These are phyloP conservation scores for Xiphias gladius DNA, from an alignment of 2,113 vertebrate genomes.

Conservation along the genomic window DNA sequence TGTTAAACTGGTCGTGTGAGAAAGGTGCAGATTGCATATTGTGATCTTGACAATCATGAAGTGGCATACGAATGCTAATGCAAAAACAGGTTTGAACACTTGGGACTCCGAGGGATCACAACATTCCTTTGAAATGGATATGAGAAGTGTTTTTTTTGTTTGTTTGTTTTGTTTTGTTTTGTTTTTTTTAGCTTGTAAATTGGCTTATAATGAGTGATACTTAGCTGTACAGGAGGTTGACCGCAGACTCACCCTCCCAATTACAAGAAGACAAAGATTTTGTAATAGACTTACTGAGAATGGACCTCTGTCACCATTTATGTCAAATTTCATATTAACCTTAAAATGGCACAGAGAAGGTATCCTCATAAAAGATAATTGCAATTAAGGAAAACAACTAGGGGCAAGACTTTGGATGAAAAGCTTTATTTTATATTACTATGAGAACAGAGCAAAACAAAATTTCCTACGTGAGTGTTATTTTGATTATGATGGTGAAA, in stretches of 20 bases:
- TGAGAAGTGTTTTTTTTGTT: slow-evolving; percentile 24
- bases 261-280: slow-evolving; percentile 41
- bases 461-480: neutral
- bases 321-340: slow-evolving; percentile 20
- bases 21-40: slow-evolving; percentile 24
- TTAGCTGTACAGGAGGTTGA: neutral
- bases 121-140: slow-evolving; percentile 28
- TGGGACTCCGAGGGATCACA: slow-evolving; percentile 12
- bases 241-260: slow-evolving; percentile 22
- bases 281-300: slow-evolving; percentile 12
- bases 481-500: neutral
- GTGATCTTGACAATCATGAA: slow-evolving; percentile 23
- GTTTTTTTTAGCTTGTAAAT: slow-evolving; percentile 33
- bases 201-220: slow-evolving; percentile 47
- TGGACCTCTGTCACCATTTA: slow-evolving; percentile 20
- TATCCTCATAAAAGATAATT: slow-evolving; percentile 4
- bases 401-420: neutral
- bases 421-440: slow-evolving; percentile 1
- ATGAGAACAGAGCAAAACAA: neutral
- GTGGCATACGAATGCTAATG: slow-evolving; percentile 35
- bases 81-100: slow-evolving; percentile 24
- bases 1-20: neutral
- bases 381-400: slow-evolving; percentile 25
- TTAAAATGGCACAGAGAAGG: neutral
- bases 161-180: slow-evolving; percentile 24